Evolutionary conservation across 2,888 invertebrate species (phyloP).

Genomic region (Pandemis corylana): DNA sequence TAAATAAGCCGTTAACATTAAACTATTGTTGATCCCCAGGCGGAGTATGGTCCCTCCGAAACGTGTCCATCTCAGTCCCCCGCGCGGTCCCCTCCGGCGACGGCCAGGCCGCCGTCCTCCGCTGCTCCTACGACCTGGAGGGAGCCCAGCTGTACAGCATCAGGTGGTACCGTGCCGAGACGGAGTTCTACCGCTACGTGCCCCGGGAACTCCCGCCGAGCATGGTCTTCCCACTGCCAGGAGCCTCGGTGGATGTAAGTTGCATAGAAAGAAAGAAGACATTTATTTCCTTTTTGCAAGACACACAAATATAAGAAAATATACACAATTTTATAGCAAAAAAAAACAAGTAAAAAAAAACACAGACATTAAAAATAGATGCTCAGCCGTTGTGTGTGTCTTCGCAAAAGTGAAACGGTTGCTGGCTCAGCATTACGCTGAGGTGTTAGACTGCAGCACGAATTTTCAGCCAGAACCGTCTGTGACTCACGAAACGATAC

Average conservation of each 20-base stretch:
- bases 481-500: too few relatives aligned
- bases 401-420: too few relatives aligned
- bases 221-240: constrained; percentile 87
- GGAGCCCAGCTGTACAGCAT: constrained; percentile 89
- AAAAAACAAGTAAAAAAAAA: too few relatives aligned
- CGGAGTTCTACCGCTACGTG: constrained; percentile 91
- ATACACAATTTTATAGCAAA: too few relatives aligned
- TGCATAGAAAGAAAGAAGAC: too few relatives aligned
- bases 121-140: constrained; percentile 86
- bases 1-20: background rate
- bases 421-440: too few relatives aligned
- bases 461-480: too few relatives aligned
- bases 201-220: constrained; percentile 89
- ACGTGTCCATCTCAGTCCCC: constrained; percentile 81
- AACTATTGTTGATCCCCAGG: constrained; percentile 57
- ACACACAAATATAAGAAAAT: too few relatives aligned
- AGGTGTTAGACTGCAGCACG: too few relatives aligned
- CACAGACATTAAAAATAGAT: too few relatives aligned
- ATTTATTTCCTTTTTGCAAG: too few relatives aligned
- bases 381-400: too few relatives aligned
- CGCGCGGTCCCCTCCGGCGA: constrained; percentile 84
- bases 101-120: constrained; percentile 78
- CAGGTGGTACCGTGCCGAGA: constrained; percentile 90
- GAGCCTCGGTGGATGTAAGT: constrained; percentile 90
- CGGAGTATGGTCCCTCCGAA: constrained; percentile 78